phyloP scores from a whole-genome alignment of 2,888 invertebrate genomes.

The Smittia aterrima region DNA sequence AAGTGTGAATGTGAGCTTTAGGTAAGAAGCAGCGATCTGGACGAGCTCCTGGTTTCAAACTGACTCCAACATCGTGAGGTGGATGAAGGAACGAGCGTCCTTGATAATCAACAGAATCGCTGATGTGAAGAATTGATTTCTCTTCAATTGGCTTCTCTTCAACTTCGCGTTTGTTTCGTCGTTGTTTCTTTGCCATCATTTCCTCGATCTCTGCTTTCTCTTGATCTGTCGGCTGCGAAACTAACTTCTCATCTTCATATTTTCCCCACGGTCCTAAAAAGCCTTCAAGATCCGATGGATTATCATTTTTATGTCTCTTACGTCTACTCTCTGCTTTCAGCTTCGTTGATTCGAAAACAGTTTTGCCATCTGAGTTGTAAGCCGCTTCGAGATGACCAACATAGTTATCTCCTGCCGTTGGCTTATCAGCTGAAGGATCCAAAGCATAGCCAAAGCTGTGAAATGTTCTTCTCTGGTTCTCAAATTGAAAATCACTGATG shows the following conservation, averaged over 20 bases:
- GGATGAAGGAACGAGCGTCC: constrained; percentile 91
- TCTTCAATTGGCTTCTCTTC: constrained; percentile 94
- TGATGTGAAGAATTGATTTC: constrained; percentile 90
- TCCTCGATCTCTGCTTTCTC: constrained; percentile 94
- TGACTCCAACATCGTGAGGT: constrained; percentile 90
- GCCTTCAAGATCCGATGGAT: constrained; percentile 88
- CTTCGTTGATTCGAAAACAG: constrained; percentile 80
- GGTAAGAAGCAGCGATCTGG: constrained; percentile 96
- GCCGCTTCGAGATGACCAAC: constrained; percentile 65
- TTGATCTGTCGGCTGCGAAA: constrained; percentile 89
- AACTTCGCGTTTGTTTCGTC: constrained; percentile 77
- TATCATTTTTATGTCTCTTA: constrained; percentile 83
- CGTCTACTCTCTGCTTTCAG: constrained; percentile 72
- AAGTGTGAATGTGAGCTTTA: constrained; percentile 92
- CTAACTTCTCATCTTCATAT: constrained; percentile 82
- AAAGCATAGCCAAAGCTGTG: constrained; percentile 92
- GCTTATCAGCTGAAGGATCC: constrained; percentile 72
- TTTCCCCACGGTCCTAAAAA: constrained; percentile 98
- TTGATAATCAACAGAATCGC: constrained; percentile 92
- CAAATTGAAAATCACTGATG: constrained; percentile 95
- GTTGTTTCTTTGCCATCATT: constrained; percentile 86
- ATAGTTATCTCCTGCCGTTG: constrained; percentile 54
- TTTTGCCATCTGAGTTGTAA: constrained; percentile 73
- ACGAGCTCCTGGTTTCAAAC: constrained; percentile 78
- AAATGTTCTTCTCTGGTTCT: constrained; percentile 92